Evolutionary conservation across 2,113 vertebrate species (phyloP).

Genomic region (Synodontis membranacea): DNA sequence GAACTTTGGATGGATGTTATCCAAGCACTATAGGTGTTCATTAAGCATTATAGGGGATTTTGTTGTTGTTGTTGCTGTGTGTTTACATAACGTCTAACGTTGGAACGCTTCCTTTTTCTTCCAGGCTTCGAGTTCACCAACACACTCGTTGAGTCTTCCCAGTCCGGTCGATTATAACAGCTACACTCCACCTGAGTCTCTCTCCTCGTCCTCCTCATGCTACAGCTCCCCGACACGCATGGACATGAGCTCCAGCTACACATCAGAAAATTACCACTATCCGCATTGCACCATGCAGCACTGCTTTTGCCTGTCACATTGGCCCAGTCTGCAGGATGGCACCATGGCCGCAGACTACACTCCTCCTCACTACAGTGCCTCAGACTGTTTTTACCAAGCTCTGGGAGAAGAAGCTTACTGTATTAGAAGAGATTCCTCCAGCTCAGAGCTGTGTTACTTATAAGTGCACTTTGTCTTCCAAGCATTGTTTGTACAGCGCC

Average conservation of each 20-base stretch:
- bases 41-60: not conserved
- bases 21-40: not conserved
- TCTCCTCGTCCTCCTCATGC: conserved; percentile 73
- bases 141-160: conserved; percentile 72
- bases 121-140: conserved; percentile 76
- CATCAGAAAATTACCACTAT: conserved; percentile 67
- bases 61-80: too few species aligned
- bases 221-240: conserved; percentile 74
- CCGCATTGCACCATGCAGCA: conserved; percentile 66
- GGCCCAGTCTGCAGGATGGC: conserved; percentile 62
- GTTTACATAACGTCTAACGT: not conserved
- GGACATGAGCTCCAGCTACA: conserved; percentile 70
- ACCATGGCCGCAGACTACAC: conserved; percentile 60
- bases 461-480: conserved; percentile 64
- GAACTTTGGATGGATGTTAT: too few species aligned
- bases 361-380: conserved; percentile 60
- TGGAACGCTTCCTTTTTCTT: conserved; percentile 19
- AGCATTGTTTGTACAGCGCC: conserved; percentile 38
- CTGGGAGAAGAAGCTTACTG: conserved; percentile 72
- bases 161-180: conserved; percentile 77
- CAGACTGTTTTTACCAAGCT: conserved; percentile 72
- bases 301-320: conserved; percentile 73
- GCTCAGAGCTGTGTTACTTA: conserved; percentile 83
- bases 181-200: conserved; percentile 76
- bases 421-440: conserved; percentile 73